Evolutionary conservation across 2,113 vertebrate species (phyloP), one percentile per base, ranked within the genome.

Genomic region (Seriola rivoliana): DNA sequence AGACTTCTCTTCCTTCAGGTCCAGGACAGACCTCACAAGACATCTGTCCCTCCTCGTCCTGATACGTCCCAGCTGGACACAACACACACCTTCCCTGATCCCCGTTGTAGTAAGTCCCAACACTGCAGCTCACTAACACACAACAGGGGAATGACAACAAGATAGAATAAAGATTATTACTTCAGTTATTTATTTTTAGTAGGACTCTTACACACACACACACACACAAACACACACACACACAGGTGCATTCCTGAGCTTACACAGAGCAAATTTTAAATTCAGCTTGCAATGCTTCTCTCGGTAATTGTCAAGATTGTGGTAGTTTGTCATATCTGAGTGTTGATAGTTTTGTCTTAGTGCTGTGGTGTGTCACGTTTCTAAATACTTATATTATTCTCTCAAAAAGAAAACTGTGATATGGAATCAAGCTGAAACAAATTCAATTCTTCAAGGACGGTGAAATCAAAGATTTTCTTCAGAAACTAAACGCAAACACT

Each of bases 11-110:
- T 88, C 91, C 95, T 81, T 96, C 96, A 58, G 94, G 89, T 78
- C 89, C 89, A 11, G 95, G 95, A 82, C 96, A 98, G 29, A 89
- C 91, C 67, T 96, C 94, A 44, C 97, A 98, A 50, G 94, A 94
- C 89, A 96, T 94, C 93, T 97, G 96, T 84, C 96, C 96, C 90
- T 97, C 96, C 88, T 97, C 95, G 16, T 95, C 95, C 90, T 97
- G 96, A 91, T 96, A 97, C 0, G 93, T 97, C 85, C 96, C 96
- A 70, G 95, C 94, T 74, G 96, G 96, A 91, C 96, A 97, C 65
- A 95, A 88, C 90, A 93, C 84, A 82, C 96, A 98, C 78, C 92
- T 92, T 68, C 95, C 96, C 93, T 95, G 95, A 64, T 95, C 92
- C 13, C 87, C 94, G 36, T 97, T 91, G 5, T 93, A 95, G 91